These are phyloP conservation scores for Oncorhynchus masou DNA, from an alignment of 2,113 vertebrate species.

Conservation along the genomic window DNA sequence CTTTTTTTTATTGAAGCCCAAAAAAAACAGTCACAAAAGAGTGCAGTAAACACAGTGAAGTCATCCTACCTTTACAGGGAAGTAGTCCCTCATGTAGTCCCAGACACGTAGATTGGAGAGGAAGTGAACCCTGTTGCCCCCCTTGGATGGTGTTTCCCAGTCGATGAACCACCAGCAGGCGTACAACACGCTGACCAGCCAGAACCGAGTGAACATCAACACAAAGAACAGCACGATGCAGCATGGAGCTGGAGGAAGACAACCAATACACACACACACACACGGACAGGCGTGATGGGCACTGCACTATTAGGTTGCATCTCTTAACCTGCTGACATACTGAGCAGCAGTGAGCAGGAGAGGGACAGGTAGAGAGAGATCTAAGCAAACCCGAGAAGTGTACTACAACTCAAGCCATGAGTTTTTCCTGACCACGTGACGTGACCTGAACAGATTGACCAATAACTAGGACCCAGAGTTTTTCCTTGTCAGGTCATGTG, in stretches of 20 bases:
- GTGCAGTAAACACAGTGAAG: background rate
- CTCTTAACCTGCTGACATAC: too few species aligned
- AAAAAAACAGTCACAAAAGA: too few species aligned
- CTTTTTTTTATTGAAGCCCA: too few species aligned
- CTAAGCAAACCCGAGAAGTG: background rate
- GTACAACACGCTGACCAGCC: conserved; percentile 85
- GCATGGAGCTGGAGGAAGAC: conserved; percentile 72
- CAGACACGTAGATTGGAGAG: conserved; percentile 67
- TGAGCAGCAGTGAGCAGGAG: too few species aligned
- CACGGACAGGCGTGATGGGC: background rate
- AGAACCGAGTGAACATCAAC: conserved; percentile 89
- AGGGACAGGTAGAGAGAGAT: background rate
- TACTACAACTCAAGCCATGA: background rate
- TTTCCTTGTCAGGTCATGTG: too few species aligned
- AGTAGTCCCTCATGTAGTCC: conserved; percentile 88
- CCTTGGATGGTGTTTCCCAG: conserved; percentile 76
- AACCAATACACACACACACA: conserved; percentile 6
- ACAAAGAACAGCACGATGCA: conserved; percentile 74
- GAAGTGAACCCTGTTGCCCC: conserved; percentile 64
- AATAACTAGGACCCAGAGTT: too few species aligned
- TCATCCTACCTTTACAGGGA: conserved; percentile 84
- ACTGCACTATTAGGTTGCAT: too few species aligned
- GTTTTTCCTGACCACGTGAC: background rate
- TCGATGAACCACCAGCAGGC: conserved; percentile 83
- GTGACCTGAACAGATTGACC: too few species aligned